Evolutionary conservation across 2,797 vertebrate species (phyloP), one percentile per base, ranked within the genome.

Genomic region (Pogonophryne albipinna): DNA sequence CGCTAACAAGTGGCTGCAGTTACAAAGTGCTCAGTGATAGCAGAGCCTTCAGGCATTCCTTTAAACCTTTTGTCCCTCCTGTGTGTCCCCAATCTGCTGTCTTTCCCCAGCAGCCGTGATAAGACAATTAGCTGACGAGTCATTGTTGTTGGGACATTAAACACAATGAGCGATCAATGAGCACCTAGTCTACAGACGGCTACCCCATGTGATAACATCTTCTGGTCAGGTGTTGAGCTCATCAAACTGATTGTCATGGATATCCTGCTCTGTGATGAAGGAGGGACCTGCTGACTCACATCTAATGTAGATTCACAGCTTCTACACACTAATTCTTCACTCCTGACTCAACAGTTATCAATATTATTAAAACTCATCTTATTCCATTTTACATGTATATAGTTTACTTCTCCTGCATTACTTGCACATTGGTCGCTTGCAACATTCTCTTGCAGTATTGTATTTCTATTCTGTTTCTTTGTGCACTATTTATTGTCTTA

Each of bases 151-250:
- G 60, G 66, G 59, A 53, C 89, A 82, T 88, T 89, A 87, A 27
- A 89, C 74, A 92, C 92, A 94, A 92, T 89, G 78, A 83, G 71
- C 63, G 84, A 94, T 95, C 92, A 93, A 94, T 94, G 90, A 87
- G 77, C 20, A 17, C 84, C 86, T 73, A 41, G 83, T 93, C 85
- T 87, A 77, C 82, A 73, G 61, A 73, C 71, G 75, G 80, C 76
- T 82, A 80, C 84, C 73, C 82, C 46, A 55, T 79, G 80, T 88
- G 88, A 91, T 85, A 60, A 71, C 71, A 78, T 91, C 80, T 83
- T 79, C 81, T 83, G 75, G 80, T 85, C 76, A 74, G 59, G 62
- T 78, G 83, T 23, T 83, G 80, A 80, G 71, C 74, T 88, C 79
- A 79, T 84, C 82, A 82, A 17, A 70, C 66, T 67, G 79, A 89